A percentile compares a stretch with the other conserved stretches of the same genome.
These are phyloP conservation scores for Lochmaea capreae DNA, from an alignment of 2,888 invertebrate genomes.

Conservation along the genomic window DNA sequence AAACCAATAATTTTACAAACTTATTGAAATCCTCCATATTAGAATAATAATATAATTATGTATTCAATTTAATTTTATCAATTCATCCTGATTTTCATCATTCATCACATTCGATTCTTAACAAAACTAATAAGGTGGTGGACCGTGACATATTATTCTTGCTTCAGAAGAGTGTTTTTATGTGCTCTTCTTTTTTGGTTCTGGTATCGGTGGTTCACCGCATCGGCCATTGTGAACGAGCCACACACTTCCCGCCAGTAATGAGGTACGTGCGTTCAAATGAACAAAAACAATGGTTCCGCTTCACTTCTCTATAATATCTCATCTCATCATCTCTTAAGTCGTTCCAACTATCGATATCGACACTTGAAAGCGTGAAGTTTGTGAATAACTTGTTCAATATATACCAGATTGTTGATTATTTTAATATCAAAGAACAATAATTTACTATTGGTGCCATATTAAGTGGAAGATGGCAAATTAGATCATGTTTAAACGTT, in stretches of 20 bases:
- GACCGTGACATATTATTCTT: constrained; percentile 48
- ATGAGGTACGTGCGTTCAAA: constrained; percentile 63
- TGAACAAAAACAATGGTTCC: constrained; percentile 53
- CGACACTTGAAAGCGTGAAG: constrained; percentile 10
- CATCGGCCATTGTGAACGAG: constrained; percentile 59
- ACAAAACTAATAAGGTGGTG: constrained; percentile 46
- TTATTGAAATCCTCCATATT: not conserved
- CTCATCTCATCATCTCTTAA: constrained; percentile 29
- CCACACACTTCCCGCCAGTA: constrained; percentile 63
- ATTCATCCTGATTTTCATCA: not conserved
- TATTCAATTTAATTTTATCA: not conserved
- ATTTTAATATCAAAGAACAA: too few relatives aligned
- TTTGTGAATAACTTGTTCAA: not conserved
- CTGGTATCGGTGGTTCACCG: constrained; percentile 53
- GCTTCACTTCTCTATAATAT: constrained; percentile 52
- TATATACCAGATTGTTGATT: too few relatives aligned
- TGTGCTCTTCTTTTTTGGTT: constrained; percentile 31
- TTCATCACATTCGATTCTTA: constrained; percentile 18
- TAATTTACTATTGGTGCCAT: too few relatives aligned
- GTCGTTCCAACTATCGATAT: constrained; percentile 14
- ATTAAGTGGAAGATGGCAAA: too few relatives aligned
- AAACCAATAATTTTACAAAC: too few relatives aligned
- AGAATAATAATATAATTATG: not conserved
- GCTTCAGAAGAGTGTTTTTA: constrained; percentile 22
- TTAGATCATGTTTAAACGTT: too few relatives aligned